These are phyloP conservation scores for Sipha maydis DNA, from an alignment of 2,888 invertebrate genomes.

Conservation along the genomic window DNA sequence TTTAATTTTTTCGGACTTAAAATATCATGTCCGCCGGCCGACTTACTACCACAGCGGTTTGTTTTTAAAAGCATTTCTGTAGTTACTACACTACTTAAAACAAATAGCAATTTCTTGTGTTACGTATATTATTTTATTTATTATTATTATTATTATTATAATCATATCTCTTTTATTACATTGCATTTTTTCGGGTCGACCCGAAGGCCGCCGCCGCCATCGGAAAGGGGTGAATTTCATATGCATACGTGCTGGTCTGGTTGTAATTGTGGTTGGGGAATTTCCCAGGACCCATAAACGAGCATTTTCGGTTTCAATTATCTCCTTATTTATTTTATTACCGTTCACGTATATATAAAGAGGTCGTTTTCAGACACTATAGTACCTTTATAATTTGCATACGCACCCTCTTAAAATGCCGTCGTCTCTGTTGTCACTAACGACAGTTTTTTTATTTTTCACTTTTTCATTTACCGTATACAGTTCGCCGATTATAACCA, in stretches of 20 bases:
- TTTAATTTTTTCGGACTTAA: slow-evolving; percentile 58
- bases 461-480: slow-evolving; percentile 6
- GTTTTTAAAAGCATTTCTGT: slow-evolving; percentile 48
- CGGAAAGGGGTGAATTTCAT: slow-evolving; percentile 53
- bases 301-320: slow-evolving; percentile 62
- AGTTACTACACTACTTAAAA: slow-evolving; percentile 50
- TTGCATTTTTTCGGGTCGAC: slow-evolving; percentile 54
- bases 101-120: slow-evolving; percentile 47
- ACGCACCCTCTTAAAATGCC: slow-evolving; percentile 59
- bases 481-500: slow-evolving; percentile 29
- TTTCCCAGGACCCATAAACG: slow-evolving; percentile 59
- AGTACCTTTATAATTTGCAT: slow-evolving; percentile 62
- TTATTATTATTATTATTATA: slow-evolving; percentile 29
- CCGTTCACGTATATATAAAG: slow-evolving; percentile 60
- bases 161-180: slow-evolving; percentile 56
- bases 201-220: neutral
- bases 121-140: slow-evolving; percentile 29
- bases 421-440: slow-evolving; percentile 48
- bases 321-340: slow-evolving; percentile 62
- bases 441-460: slow-evolving; percentile 26
- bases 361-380: slow-evolving; percentile 61
- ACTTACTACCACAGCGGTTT: slow-evolving; percentile 21
- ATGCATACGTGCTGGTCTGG: slow-evolving; percentile 55
- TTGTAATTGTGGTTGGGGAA: slow-evolving; percentile 60
- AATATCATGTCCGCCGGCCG: slow-evolving; percentile 52